Evolutionary conservation across 2,888 invertebrate species (phyloP).

Genomic region (Alloplasta piceator): DNA sequence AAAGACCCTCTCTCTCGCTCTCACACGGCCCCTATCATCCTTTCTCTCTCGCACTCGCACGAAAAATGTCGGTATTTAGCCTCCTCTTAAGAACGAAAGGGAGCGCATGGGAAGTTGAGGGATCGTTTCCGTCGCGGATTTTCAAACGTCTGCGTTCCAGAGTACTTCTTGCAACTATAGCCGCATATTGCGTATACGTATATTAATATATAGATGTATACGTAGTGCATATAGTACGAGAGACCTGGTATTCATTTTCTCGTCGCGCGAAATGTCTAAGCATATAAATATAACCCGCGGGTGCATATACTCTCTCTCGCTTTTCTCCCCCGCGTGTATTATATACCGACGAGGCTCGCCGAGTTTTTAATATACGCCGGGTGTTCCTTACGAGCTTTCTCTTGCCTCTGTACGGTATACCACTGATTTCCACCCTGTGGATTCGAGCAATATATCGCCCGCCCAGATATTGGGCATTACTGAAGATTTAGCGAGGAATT

Average conservation of each 20-base stretch:
- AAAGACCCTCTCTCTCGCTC: too few relatives aligned
- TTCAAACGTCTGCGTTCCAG: conserved; percentile 59
- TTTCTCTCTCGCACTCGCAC: too few relatives aligned
- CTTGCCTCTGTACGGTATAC: conserved; percentile 16
- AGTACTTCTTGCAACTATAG: conserved; percentile 20
- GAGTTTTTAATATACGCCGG: conserved; percentile 77
- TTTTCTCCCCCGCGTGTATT: conserved; percentile 31
- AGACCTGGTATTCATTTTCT: conserved; percentile 60
- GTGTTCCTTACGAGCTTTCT: conserved; percentile 75
- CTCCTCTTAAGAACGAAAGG: not conserved
- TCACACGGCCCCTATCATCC: too few relatives aligned
- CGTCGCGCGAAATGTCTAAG: conserved; percentile 61
- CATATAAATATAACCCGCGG: conserved; percentile 62
- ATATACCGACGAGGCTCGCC: conserved; percentile 53
- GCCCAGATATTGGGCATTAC: conserved; percentile 38
- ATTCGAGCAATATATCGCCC: conserved; percentile 52
- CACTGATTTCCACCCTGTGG: conserved; percentile 31
- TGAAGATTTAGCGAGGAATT: conserved; percentile 28
- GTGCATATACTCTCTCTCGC: conserved; percentile 12
- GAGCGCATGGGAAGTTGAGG: conserved; percentile 26
- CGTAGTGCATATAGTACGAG: not conserved
- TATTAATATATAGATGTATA: conserved; percentile 11
- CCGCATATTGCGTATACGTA: not conserved
- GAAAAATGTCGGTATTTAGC: too few relatives aligned
- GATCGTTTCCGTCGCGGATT: conserved; percentile 58